These are phyloP conservation scores for Porites lutea DNA, from an alignment of 64 coral and sea anemone species.

Conservation along the genomic window DNA sequence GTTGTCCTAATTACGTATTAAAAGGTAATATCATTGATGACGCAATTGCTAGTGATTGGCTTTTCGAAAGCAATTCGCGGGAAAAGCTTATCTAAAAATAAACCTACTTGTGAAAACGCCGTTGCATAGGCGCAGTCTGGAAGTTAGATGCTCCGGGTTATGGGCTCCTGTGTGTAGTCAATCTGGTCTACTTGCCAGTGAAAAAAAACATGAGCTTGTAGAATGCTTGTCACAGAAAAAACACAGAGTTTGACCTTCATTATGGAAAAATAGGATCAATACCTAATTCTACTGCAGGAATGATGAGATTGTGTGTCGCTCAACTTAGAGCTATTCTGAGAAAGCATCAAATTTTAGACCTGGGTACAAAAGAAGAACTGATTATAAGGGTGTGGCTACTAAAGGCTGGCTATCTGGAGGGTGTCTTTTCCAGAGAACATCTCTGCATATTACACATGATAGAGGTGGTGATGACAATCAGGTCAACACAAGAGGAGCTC, in stretches of 20 bases:
- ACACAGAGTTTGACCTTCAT: slow-evolving; percentile 29
- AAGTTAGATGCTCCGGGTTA: no score
- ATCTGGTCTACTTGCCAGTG: not conserved
- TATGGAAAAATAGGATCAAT: slow-evolving; percentile 2
- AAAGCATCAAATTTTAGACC: slow-evolving; percentile 30
- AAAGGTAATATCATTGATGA: no score
- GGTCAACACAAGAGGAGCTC: not conserved
- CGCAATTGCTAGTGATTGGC: no score
- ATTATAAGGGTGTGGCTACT: slow-evolving; percentile 60
- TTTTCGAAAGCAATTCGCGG: no score
- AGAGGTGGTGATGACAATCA: not conserved
- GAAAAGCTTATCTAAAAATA: no score
- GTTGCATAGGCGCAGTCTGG: no score
- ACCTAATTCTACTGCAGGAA: slow-evolving; percentile 48
- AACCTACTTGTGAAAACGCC: no score
- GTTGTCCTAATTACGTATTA: no score
- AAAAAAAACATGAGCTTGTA: slow-evolving; percentile 63
- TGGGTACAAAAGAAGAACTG: slow-evolving; percentile 74
- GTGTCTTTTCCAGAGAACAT: slow-evolving; percentile 63
- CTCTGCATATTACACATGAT: slow-evolving; percentile 51
- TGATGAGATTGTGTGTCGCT: slow-evolving; percentile 42
- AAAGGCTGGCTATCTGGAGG: slow-evolving; percentile 54
- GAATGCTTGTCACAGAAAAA: slow-evolving; percentile 30
- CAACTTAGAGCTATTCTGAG: slow-evolving; percentile 58
- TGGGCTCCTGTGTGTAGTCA: no score